Percentiles rank a stretch among this genome's conserved stretches.
These are phyloP conservation scores for Drymonia ruficornis DNA, from an alignment of 2,888 invertebrate genomes.

Conservation along the genomic window DNA sequence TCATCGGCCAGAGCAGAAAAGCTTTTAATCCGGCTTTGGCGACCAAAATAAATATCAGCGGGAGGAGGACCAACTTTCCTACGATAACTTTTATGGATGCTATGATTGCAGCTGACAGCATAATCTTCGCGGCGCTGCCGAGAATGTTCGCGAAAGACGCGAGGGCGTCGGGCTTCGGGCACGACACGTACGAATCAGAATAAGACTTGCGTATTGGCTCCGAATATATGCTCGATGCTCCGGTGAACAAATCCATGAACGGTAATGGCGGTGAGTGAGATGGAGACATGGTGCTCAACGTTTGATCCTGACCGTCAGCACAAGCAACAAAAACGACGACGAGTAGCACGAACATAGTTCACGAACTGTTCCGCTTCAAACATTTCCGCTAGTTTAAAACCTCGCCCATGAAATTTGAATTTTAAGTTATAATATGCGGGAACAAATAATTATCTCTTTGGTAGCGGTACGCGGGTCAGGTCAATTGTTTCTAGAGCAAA, in stretches of 20 bases:
- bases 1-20: constrained; percentile 74
- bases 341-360: constrained; percentile 67
- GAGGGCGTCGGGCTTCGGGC: constrained; percentile 68
- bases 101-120: constrained; percentile 74
- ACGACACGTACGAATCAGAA: constrained; percentile 63
- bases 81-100: constrained; percentile 69
- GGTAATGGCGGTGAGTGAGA: constrained; percentile 56
- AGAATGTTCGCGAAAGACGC: constrained; percentile 72
- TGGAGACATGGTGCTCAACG: constrained; percentile 60
- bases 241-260: constrained; percentile 70
- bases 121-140: constrained; percentile 76
- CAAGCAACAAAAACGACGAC: constrained; percentile 62
- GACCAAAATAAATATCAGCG: constrained; percentile 64
- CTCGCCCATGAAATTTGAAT: constrained; percentile 76
- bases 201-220: constrained; percentile 71
- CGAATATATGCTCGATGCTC: constrained; percentile 67
- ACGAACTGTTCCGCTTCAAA: constrained; percentile 73
- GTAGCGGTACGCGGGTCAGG: constrained; percentile 62
- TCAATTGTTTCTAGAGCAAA: constrained; percentile 52
- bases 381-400: constrained; percentile 67
- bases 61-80: constrained; percentile 72
- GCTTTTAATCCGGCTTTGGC: constrained; percentile 75
- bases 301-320: constrained; percentile 65
- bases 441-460: constrained; percentile 62
- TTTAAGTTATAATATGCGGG: constrained; percentile 64